These are phyloP conservation scores for Microtus montanus DNA, from an alignment of 2,113 vertebrate species.

Conservation along the genomic window DNA sequence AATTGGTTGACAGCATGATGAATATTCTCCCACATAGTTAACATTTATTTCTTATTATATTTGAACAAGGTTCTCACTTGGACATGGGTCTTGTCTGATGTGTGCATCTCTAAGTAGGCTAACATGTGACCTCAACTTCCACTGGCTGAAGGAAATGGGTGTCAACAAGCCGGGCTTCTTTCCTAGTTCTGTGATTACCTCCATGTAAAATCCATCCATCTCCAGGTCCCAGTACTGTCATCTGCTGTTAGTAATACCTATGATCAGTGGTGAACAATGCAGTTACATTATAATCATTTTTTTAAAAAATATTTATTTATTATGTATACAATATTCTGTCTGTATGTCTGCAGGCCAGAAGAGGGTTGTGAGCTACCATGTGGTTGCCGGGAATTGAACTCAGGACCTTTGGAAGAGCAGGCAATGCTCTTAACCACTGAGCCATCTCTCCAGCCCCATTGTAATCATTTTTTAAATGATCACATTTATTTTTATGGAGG, in stretches of 20 bases:
- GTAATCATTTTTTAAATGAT: neutral
- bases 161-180: neutral
- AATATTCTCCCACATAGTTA: slow-evolving; percentile 12
- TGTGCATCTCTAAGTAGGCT: neutral
- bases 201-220: neutral
- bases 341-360: too few relatives aligned
- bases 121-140: neutral
- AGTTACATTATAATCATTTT: neutral
- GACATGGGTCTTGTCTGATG: neutral
- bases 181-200: neutral
- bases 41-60: slow-evolving; percentile 31
- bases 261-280: neutral
- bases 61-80: slow-evolving; percentile 41
- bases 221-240: neutral
- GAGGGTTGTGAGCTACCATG: too few relatives aligned
- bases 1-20: neutral
- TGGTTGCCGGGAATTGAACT: too few relatives aligned
- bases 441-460: too few relatives aligned
- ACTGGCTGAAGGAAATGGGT: neutral
- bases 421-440: too few relatives aligned
- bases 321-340: too few relatives aligned
- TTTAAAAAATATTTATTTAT: neutral
- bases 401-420: too few relatives aligned
- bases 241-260: neutral
- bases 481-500: slow-evolving; percentile 2